A percentile compares a stretch with the other conserved stretches of the same genome.
Conservation (phyloP, 2,113 vertebrate genomes). For the Rhinopomastus cyanomelas region DNA sequence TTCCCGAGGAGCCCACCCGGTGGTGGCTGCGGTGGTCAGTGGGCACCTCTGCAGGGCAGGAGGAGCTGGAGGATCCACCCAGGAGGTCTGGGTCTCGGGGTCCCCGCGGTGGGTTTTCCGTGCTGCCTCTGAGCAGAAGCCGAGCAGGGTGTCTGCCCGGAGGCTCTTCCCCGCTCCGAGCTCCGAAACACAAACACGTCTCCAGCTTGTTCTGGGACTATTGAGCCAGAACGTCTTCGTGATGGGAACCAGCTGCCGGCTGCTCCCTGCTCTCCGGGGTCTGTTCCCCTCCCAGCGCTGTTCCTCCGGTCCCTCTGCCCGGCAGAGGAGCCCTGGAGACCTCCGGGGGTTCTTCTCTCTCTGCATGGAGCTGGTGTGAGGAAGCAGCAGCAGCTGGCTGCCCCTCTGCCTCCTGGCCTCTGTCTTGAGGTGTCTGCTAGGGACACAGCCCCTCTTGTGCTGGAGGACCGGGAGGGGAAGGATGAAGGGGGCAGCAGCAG, state of each 20-base stretch:
- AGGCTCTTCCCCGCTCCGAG: not conserved
- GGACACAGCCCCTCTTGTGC: rapidly evolving
- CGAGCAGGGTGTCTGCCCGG: not conserved
- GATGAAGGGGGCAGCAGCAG: not conserved
- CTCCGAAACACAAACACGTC: slow-evolving; percentile 39
- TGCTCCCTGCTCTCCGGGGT: not conserved
- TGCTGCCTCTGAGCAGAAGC: slow-evolving; percentile 12
- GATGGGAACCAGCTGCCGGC: slow-evolving; percentile 57
- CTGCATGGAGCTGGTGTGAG: not conserved
- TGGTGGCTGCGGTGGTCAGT: no score
- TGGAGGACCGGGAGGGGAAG: not conserved
- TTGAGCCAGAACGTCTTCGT: not conserved
- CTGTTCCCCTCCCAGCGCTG: slow-evolving; percentile 39
- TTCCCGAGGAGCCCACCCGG: no score
- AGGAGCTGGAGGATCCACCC: not conserved
- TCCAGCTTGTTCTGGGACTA: slow-evolving; percentile 49
- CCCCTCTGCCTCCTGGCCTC: not conserved
- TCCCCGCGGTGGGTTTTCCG: not conserved
- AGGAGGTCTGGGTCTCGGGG: not conserved
- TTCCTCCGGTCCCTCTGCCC: not conserved
- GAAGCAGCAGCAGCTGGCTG: slow-evolving; percentile 5
- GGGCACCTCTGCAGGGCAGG: not conserved
- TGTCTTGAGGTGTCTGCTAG: not conserved
- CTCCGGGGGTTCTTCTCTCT: slow-evolving; percentile 15
- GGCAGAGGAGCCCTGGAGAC: not conserved